These are phyloP conservation scores for Liparis tanakae DNA, from an alignment of 2,797 vertebrate species.

Conservation along the genomic window DNA sequence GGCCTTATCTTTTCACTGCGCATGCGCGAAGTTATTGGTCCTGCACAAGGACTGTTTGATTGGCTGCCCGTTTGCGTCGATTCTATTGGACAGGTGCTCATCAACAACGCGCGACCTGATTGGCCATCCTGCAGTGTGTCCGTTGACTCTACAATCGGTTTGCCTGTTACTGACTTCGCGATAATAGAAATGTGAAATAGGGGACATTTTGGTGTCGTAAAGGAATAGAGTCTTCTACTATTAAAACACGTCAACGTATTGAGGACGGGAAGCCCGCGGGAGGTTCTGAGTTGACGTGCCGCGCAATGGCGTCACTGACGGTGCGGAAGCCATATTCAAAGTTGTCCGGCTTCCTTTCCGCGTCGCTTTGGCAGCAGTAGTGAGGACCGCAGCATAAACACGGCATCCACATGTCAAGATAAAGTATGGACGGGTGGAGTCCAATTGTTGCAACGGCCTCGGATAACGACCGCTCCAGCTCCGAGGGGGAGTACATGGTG, in stretches of 20 bases:
- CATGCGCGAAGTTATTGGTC: conserved; percentile 13
- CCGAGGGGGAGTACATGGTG: conserved; percentile 80
- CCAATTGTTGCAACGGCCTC: conserved; percentile 68
- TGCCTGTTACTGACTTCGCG: conserved; percentile 49
- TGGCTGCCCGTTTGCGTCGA: conserved; percentile 32
- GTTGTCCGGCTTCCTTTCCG: conserved; percentile 29
- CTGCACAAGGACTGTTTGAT: conserved; percentile 24
- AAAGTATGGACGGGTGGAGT: conserved; percentile 82
- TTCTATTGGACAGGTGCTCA: conserved; percentile 57
- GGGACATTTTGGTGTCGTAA: conserved; percentile 77
- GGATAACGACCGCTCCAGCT: conserved; percentile 79
- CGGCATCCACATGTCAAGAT: conserved; percentile 50
- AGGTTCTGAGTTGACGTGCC: background rate
- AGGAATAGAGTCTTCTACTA: background rate
- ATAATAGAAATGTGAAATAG: conserved; percentile 59
- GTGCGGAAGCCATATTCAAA: conserved; percentile 9
- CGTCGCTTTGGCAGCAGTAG: conserved; percentile 19
- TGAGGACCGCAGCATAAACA: conserved; percentile 29
- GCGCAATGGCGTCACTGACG: conserved; percentile 11
- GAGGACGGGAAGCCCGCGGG: background rate
- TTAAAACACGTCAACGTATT: background rate
- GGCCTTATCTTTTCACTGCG: conserved; percentile 5
- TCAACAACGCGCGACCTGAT: conserved; percentile 66
- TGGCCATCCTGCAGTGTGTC: conserved; percentile 43
- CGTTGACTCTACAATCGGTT: conserved; percentile 60